Conservation (phyloP, 2,113 vertebrate genomes). For the Guaruba guarouba region DNA sequence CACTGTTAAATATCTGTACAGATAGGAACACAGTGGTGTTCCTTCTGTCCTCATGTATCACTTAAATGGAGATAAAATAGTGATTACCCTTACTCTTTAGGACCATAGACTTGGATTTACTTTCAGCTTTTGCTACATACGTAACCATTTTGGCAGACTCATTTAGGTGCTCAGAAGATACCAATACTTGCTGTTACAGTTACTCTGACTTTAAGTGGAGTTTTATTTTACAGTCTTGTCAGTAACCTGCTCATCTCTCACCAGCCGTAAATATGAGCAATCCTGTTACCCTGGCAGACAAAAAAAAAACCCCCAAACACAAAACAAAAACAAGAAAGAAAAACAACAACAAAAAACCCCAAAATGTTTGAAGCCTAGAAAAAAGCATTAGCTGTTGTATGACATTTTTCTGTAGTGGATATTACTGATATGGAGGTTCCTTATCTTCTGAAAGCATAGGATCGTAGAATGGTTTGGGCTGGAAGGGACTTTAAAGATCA, state of each 20-base stretch:
- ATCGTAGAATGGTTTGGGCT: background rate
- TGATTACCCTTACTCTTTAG: constrained; percentile 54
- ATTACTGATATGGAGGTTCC: background rate
- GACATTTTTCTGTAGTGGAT: background rate
- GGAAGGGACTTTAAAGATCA: background rate
- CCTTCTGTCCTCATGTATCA: constrained; percentile 60
- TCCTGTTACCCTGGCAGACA: background rate
- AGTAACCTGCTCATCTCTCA: constrained; percentile 31
- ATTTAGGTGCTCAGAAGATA: constrained; percentile 8
- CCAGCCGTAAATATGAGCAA: background rate
- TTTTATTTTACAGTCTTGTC: constrained; percentile 36
- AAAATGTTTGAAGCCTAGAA: background rate
- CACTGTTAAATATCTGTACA: constrained; percentile 39
- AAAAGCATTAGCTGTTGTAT: background rate
- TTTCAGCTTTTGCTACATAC: background rate
- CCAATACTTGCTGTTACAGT: background rate
- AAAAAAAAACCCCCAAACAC: background rate
- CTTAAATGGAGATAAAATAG: constrained; percentile 66
- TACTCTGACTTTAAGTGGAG: constrained; percentile 9
- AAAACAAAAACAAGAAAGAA: too few species aligned
- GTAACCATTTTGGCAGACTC: constrained; percentile 46
- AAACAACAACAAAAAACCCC: too few species aligned
- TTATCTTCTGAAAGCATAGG: background rate
- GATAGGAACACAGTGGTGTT: constrained; percentile 5
- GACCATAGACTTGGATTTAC: constrained; percentile 58